Conservation (phyloP, 2,888 invertebrate genomes). For the Scaeva pyrastri region DNA sequence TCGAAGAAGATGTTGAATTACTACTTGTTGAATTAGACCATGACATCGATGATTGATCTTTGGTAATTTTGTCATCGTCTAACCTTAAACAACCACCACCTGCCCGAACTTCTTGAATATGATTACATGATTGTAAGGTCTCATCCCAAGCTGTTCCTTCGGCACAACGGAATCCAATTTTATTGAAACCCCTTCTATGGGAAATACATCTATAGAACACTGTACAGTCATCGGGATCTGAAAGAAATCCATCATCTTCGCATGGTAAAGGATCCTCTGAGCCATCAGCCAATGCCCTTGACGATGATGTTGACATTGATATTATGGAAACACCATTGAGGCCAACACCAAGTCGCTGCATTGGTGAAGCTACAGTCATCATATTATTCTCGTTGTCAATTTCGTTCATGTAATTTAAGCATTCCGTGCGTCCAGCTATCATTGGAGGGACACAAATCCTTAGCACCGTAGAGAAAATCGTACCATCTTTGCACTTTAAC, state of each 20-base stretch:
- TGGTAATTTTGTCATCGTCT: conserved; percentile 68
- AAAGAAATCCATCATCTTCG: conserved; percentile 89
- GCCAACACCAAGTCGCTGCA: conserved; percentile 81
- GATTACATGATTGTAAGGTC: conserved; percentile 88
- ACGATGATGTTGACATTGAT: conserved; percentile 82
- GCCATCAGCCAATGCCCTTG: conserved; percentile 78
- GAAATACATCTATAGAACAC: conserved; percentile 91
- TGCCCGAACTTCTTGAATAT: conserved; percentile 87
- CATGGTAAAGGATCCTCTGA: conserved; percentile 83
- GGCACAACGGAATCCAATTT: conserved; percentile 90
- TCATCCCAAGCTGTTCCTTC: conserved; percentile 92
- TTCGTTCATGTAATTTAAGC: conserved; percentile 85
- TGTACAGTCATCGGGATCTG: conserved; percentile 88
- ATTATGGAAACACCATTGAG: conserved; percentile 82
- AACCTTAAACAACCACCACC: conserved; percentile 84
- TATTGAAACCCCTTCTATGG: conserved; percentile 86
- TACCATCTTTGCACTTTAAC: conserved; percentile 90
- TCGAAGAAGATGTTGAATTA: conserved; percentile 73
- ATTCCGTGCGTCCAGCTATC: conserved; percentile 88
- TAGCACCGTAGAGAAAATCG: conserved; percentile 89
- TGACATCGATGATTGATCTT: conserved; percentile 78
- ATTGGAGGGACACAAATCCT: conserved; percentile 89
- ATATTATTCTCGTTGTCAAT: conserved; percentile 78
- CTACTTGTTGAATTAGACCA: conserved; percentile 78
- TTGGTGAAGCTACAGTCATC: conserved; percentile 50